phyloP scores from a whole-genome alignment of 2,888 invertebrate genomes.

The Caradrina clavipalpis region DNA sequence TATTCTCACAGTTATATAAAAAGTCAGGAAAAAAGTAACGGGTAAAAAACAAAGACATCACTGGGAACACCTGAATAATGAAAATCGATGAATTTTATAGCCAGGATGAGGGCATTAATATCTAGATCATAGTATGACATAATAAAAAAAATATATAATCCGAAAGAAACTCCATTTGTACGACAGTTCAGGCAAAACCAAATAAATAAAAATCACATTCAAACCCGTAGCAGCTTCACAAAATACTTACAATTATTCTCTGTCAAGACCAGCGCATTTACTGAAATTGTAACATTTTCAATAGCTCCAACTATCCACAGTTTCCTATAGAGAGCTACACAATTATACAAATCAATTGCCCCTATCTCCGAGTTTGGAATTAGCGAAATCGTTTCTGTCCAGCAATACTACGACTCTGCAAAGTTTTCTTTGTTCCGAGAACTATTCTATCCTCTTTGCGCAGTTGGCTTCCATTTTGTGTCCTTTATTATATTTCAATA shows the following conservation, averaged over 20 bases:
- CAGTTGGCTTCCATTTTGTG: slow-evolving; percentile 41
- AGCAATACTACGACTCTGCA: slow-evolving; percentile 31
- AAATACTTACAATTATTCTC: too few species aligned
- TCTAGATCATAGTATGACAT: too few species aligned
- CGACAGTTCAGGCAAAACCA: too few species aligned
- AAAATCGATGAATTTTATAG: too few species aligned
- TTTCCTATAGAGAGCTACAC: slow-evolving; percentile 28
- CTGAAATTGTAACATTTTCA: neutral
- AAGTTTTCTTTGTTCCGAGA: slow-evolving; percentile 60
- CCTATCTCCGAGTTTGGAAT: slow-evolving; percentile 49
- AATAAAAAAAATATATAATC: too few species aligned
- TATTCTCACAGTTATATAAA: too few species aligned
- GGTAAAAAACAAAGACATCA: too few species aligned
- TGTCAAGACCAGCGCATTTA: neutral
- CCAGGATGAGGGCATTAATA: too few species aligned
- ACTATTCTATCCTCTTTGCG: slow-evolving; percentile 54
- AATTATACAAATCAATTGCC: slow-evolving; percentile 59
- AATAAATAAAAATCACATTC: too few species aligned
- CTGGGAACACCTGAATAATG: too few species aligned
- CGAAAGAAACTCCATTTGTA: too few species aligned
- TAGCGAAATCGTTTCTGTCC: slow-evolving; percentile 56
- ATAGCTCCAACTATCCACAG: slow-evolving; percentile 10
- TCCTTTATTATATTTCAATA: slow-evolving; percentile 58
- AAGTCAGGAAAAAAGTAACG: too few species aligned
- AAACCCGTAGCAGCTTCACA: neutral